Base-by-base conservation (phyloP, 1,140 invertebrate species). In the Scylla paramamosain region DNA sequence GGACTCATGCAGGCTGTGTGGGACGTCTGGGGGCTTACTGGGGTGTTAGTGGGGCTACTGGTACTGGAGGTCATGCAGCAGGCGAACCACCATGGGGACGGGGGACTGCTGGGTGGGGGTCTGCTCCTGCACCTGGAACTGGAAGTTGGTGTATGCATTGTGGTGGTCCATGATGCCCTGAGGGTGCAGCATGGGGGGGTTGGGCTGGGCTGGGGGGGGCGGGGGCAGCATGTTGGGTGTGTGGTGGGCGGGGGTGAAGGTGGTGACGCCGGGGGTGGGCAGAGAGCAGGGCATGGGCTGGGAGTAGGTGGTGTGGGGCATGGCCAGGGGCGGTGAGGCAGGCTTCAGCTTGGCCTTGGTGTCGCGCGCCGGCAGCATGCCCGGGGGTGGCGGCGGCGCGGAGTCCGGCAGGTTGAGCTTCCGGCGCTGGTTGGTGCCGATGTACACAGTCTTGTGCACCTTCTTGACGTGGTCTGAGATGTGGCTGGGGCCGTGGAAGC, bases 391-490 rank as follows among this genome's bases (percentile, higher is more conserved):
- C 45, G 92, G 95, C 7, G 95, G 95, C 10, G 92, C 95, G 91
- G 67, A 87, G 39, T 95, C 95, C 12, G 95, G 95, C 28, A 95
- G 93, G 45, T 95, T 95, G 20, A 95, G 52, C 28, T 93, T 92
- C 2, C 95, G 86, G 0, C 95, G 93, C 89, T 95, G 95, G 87
- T 95, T 95, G 6, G 92, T 93, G 6, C 95, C 95, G 77, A 95
- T 95, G 84, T 95, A 95, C 4, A 95, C 95, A 29, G 95, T 95
- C 31, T 95, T 95, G 67, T 95, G 95, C 8, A 95, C 95, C 46
- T 95, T 95, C 29, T 95, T 95, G 29, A 95, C 93, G n/a, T 95
- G 95, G 77, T 95, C 95, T n/a, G 95, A 93, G 20, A 95, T 95
- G 89, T 95, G 95, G 67, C 95, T 95, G 32, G 95, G 95, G 8